Evolutionary conservation across 2,888 invertebrate genomes (phyloP).

Genomic region (Drosophila lacicola): DNA sequence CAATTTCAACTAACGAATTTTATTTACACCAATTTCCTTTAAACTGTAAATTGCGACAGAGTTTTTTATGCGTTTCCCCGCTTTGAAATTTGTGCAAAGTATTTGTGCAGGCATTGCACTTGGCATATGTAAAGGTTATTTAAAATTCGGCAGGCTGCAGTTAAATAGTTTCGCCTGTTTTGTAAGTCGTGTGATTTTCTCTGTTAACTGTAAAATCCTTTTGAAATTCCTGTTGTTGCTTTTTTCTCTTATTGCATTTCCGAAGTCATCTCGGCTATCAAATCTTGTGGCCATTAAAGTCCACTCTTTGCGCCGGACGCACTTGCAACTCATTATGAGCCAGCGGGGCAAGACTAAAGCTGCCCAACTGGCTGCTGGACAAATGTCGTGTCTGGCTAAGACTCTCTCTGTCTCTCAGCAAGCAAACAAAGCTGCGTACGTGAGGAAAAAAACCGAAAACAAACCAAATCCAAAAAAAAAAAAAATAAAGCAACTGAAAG

Average conservation of each 20-base stretch:
- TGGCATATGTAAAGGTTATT: background rate
- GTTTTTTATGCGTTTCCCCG: background rate
- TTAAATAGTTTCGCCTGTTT: background rate
- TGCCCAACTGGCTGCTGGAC: slow-evolving; percentile 36
- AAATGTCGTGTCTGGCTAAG: slow-evolving; percentile 25
- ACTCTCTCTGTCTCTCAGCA: slow-evolving; percentile 18
- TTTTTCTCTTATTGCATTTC: background rate
- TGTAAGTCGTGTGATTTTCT: background rate
- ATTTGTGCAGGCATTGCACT: background rate
- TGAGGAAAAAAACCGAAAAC: slow-evolving; percentile 18
- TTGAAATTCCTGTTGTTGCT: background rate
- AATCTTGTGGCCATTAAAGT: slow-evolving; percentile 39
- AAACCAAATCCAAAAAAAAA: slow-evolving; percentile 22
- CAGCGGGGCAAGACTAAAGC: slow-evolving; percentile 10
- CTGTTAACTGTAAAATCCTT: background rate
- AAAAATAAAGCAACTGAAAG: slow-evolving; percentile 14
- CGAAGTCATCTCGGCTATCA: slow-evolving; percentile 10
- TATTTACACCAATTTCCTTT: background rate
- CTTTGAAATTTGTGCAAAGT: background rate
- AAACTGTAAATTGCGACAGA: slow-evolving; percentile 3
- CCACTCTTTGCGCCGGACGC: slow-evolving; percentile 13
- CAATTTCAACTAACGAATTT: background rate
- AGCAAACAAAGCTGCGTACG: slow-evolving; percentile 33
- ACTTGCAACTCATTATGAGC: slow-evolving; percentile 28
- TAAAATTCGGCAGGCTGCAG: slow-evolving; percentile 6